Percentiles rank a stretch among this genome's conserved stretches.
Evolutionary conservation across 2,797 vertebrate genomes (phyloP).

Genomic region (Thamnophis elegans): DNA sequence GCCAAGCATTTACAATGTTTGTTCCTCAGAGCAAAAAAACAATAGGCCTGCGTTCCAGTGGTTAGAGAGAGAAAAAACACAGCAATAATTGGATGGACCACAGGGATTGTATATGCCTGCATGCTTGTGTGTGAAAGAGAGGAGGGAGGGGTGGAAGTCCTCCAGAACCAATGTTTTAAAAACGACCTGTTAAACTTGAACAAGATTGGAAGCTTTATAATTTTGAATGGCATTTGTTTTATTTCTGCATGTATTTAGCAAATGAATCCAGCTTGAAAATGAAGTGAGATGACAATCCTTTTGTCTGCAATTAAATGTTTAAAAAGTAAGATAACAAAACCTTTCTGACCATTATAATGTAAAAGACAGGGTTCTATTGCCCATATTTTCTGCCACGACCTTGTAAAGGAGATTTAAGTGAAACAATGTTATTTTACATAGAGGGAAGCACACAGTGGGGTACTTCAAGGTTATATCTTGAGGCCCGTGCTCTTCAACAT

Average conservation of each 20-base stretch:
- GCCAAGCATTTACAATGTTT: slow-evolving; percentile 2
- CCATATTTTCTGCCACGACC: background rate
- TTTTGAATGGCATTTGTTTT: background rate
- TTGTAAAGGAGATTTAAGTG: background rate
- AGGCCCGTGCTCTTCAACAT: background rate
- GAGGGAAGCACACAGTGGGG: background rate
- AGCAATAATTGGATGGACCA: background rate
- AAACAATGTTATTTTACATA: background rate
- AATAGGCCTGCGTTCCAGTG: slow-evolving; percentile 40
- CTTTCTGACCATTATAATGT: background rate
- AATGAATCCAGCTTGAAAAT: background rate
- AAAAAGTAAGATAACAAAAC: background rate
- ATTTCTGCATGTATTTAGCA: background rate
- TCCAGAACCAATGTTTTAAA: background rate
- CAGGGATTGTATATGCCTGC: background rate
- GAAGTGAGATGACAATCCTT: background rate
- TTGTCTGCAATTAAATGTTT: background rate
- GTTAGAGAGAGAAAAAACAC: slow-evolving; percentile 25
- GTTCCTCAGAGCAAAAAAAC: slow-evolving; percentile 32
- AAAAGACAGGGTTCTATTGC: background rate
- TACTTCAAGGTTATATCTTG: background rate
- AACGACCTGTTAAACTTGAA: background rate
- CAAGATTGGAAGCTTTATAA: background rate
- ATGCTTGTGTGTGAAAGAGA: background rate
- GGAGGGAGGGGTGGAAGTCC: background rate